These are phyloP conservation scores for Antrozous pallidus DNA, from an alignment of 2,797 vertebrate species.

Conservation along the genomic window DNA sequence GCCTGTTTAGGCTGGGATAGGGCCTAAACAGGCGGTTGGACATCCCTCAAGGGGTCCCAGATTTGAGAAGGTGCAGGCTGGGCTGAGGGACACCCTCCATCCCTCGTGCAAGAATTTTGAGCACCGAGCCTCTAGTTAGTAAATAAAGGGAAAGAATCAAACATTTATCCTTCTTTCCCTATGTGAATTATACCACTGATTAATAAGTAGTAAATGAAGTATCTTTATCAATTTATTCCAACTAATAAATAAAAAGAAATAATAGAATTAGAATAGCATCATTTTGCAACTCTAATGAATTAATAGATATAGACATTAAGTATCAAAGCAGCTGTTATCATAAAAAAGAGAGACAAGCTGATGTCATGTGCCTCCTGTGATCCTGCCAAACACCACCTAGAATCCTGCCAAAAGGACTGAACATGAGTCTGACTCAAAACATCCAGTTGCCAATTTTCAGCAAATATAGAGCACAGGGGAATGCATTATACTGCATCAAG, in stretches of 20 bases:
- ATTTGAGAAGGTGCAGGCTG: no score
- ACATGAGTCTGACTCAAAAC: background rate
- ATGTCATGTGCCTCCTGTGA: background rate
- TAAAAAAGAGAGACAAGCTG: constrained; percentile 19
- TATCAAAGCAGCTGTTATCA: background rate
- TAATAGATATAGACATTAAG: background rate
- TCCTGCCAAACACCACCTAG: background rate
- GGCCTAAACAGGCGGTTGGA: no score
- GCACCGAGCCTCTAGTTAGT: background rate
- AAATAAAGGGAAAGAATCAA: constrained; percentile 16
- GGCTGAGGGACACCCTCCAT: no score
- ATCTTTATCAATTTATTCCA: background rate
- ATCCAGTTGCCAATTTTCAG: background rate
- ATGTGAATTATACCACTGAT: background rate
- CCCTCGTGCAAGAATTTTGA: no score
- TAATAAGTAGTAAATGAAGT: background rate
- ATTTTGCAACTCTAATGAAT: constrained; percentile 1
- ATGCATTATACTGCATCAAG: background rate
- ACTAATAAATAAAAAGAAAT: background rate
- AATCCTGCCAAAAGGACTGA: background rate
- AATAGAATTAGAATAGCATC: background rate
- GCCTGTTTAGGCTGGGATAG: no score
- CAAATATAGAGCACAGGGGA: background rate
- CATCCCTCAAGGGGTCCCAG: no score
- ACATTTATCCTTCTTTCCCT: background rate